Evolutionary conservation across 2,888 invertebrate genomes (phyloP).

Genomic region (Uropetala carovei): DNA sequence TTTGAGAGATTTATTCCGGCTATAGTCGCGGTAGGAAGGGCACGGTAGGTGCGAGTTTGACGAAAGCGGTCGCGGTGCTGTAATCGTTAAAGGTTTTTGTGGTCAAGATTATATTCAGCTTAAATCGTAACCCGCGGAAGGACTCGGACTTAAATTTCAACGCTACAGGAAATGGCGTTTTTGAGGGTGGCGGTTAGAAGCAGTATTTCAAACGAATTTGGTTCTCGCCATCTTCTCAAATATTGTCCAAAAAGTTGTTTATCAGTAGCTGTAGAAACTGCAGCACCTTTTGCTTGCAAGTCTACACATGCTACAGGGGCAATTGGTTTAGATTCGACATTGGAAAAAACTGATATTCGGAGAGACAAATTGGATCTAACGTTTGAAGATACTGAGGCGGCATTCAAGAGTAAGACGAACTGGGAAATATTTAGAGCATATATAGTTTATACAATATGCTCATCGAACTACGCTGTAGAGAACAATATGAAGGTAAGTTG

Average conservation of each 20-base stretch:
- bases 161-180: conserved; percentile 74
- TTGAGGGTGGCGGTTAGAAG: conserved; percentile 75
- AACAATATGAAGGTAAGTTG: conserved; percentile 91
- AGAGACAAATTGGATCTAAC: conserved; percentile 87
- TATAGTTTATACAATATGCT: conserved; percentile 94
- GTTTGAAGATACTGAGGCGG: conserved; percentile 92
- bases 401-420: conserved; percentile 97
- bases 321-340: conserved; percentile 65
- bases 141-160: conserved; percentile 49
- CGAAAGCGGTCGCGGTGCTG: conserved; percentile 38
- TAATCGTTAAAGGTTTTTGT: conserved; percentile 36
- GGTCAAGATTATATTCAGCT: conserved; percentile 46
- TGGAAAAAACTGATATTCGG: conserved; percentile 68
- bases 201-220: conserved; percentile 75
- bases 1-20: conserved; percentile 56
- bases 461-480: conserved; percentile 90
- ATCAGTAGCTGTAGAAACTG: conserved; percentile 44
- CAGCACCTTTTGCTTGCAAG: conserved; percentile 66
- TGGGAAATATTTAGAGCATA: conserved; percentile 93
- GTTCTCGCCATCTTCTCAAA: conserved; percentile 72
- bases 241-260: conserved; percentile 59
- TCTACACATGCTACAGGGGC: conserved; percentile 66
- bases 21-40: not conserved
- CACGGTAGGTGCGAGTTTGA: not conserved
- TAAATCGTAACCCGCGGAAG: conserved; percentile 55